phyloP scores from a whole-genome alignment of 2,797 vertebrate genomes.

The Chiroxiphia lanceolata region DNA sequence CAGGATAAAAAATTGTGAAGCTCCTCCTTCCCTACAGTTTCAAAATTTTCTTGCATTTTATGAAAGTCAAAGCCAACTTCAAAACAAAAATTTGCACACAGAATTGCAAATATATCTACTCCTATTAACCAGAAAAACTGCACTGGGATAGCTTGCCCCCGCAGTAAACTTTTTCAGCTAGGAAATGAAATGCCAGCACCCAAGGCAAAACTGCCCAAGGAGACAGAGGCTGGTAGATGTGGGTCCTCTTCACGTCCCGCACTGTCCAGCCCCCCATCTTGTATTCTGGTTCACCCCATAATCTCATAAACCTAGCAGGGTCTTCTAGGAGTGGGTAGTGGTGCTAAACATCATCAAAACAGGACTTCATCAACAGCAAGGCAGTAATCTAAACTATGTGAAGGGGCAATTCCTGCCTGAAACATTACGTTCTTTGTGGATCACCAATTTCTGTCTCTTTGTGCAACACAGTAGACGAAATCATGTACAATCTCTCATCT shows the following conservation, averaged over 20 bases:
- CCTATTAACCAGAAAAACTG: not conserved
- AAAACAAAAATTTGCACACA: not conserved
- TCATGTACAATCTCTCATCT: not conserved
- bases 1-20: not conserved
- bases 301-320: not conserved
- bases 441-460: accelerated
- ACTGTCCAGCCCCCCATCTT: not conserved
- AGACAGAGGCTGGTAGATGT: not conserved
- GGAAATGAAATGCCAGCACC: not conserved
- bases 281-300: not conserved
- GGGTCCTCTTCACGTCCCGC: not conserved
- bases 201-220: not conserved
- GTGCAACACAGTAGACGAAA: not conserved
- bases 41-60: not conserved
- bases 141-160: not conserved
- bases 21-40: not conserved
- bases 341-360: not conserved
- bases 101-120: not conserved
- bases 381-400: not conserved
- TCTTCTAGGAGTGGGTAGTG: not conserved
- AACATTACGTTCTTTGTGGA: not conserved
- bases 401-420: not conserved
- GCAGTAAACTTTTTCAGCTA: not conserved
- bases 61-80: not conserved
- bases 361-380: not conserved